These are phyloP conservation scores for Cinclus mexicanus DNA, from an alignment of 2,113 vertebrate genomes.

Conservation along the genomic window DNA sequence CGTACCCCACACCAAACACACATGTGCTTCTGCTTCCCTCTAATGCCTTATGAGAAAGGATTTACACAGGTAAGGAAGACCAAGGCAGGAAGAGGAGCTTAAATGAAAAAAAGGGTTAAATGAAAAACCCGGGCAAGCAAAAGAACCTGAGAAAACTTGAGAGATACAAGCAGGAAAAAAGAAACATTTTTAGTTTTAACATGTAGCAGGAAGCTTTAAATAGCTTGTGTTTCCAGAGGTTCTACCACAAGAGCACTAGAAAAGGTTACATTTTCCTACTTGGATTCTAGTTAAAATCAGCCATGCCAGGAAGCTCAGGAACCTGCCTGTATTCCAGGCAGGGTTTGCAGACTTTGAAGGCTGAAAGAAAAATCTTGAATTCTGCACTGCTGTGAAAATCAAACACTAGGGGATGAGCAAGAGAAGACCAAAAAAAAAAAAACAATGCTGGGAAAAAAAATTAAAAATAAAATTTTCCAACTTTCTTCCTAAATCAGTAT, in stretches of 20 bases:
- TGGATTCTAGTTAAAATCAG: neutral
- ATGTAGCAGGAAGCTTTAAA: neutral
- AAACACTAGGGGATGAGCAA: neutral
- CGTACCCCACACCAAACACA: neutral
- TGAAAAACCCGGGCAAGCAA: neutral
- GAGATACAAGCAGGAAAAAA: neutral
- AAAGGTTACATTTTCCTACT: conserved; percentile 30
- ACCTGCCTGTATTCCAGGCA: neutral
- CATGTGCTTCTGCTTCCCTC: neutral
- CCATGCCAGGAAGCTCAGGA: neutral
- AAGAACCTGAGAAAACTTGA: neutral
- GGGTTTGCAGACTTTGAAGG: neutral
- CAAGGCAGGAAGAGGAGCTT: neutral
- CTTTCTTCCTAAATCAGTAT: neutral
- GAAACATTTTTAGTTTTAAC: neutral
- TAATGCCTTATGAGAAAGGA: neutral
- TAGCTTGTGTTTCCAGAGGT: neutral
- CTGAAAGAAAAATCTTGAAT: neutral
- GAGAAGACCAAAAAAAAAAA: neutral
- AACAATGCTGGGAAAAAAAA: neutral
- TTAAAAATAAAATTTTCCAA: neutral
- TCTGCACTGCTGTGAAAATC: neutral
- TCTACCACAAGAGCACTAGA: neutral
- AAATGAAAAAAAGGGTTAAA: neutral
- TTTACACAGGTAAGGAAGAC: neutral